A percentile compares a stretch with the other conserved stretches of the same genome.
phyloP scores from a whole-genome alignment of 1,140 invertebrate genomes.

The Solenopsis fugax region DNA sequence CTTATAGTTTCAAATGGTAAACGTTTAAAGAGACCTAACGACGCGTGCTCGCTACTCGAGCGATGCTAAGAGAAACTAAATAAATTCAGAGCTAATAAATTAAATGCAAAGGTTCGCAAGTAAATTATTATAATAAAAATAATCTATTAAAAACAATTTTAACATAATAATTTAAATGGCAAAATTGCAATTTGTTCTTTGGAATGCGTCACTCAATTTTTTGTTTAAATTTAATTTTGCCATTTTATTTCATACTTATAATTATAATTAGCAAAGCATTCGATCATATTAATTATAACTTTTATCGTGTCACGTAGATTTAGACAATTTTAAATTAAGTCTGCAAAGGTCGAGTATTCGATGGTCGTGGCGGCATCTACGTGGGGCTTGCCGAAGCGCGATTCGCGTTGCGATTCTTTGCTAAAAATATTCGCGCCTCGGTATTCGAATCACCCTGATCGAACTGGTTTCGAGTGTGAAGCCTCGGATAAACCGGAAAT shows the following conservation, averaged over 20 bases:
- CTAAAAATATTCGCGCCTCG: slow-evolving; percentile 54
- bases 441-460: slow-evolving; percentile 16
- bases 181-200: background rate
- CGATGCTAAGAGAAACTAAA: background rate
- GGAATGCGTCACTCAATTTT: background rate
- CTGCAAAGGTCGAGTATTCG: background rate
- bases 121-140: background rate
- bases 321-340: background rate
- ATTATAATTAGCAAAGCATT: background rate
- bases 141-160: background rate
- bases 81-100: background rate
- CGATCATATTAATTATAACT: background rate
- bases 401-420: background rate
- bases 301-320: background rate
- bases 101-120: background rate
- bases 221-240: background rate
- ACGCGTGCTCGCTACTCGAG: no score
- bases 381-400: background rate
- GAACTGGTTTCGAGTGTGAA: slow-evolving; percentile 56
- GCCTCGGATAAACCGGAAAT: slow-evolving; percentile 46
- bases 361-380: slow-evolving; percentile 58
- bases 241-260: background rate
- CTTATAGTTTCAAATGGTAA: background rate
- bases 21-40: background rate
- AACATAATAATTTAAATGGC: background rate